phyloP scores from a whole-genome alignment of 2,113 vertebrate species.

The Delphinapterus leucas region DNA sequence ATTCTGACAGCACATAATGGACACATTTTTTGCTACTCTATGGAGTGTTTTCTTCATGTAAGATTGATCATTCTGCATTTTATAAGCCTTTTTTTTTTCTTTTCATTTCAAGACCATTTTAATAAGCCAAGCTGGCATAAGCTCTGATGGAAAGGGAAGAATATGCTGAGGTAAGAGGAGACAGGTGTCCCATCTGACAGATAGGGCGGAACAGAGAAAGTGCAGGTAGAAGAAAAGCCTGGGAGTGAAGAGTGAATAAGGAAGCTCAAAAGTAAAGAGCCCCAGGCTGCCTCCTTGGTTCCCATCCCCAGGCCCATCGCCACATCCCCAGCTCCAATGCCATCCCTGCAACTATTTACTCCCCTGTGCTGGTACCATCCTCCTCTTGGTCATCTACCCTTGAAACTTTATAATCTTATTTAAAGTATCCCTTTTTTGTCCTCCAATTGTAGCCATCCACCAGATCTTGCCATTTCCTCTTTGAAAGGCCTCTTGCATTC shows the following conservation, averaged over 20 bases:
- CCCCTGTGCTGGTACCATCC: neutral
- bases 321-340: fast-evolving
- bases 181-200: neutral
- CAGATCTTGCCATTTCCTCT: neutral
- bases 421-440: neutral
- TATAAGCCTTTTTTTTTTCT: neutral
- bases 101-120: neutral
- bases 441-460: neutral
- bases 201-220: neutral
- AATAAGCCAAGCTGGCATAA: neutral
- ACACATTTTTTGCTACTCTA: neutral
- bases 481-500: neutral
- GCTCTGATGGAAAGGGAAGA: neutral
- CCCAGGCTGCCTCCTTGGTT: fast-evolving
- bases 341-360: neutral
- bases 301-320: neutral
- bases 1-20: neutral
- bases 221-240: neutral
- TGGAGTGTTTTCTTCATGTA: neutral
- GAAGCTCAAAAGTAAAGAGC: fast-evolving
- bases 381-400: neutral
- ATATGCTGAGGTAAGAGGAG: neutral
- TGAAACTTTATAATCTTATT: neutral
- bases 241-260: too few relatives aligned
- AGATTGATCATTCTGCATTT: neutral